These are phyloP conservation scores for Papilio gigon DNA, from an alignment of 2,888 invertebrate genomes.

Conservation along the genomic window DNA sequence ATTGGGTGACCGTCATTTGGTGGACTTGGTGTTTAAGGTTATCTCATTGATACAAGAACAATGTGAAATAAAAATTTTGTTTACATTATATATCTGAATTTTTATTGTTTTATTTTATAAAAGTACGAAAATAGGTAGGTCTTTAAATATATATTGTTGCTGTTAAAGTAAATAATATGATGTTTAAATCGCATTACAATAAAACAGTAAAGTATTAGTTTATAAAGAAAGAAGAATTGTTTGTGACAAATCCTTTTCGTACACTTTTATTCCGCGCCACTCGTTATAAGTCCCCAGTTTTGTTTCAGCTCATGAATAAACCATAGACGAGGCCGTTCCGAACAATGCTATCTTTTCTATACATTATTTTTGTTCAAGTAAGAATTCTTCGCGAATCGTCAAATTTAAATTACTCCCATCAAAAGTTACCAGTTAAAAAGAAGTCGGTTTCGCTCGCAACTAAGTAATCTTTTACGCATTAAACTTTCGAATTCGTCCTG, in stretches of 20 bases:
- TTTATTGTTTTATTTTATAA: too few species aligned
- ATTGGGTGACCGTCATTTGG: constrained; percentile 5
- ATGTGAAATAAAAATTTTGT: too few species aligned
- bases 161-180: background rate
- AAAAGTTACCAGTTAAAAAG: constrained; percentile 28
- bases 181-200: background rate
- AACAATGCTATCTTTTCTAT: constrained; percentile 27
- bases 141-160: too few species aligned
- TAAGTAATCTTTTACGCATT: constrained; percentile 44
- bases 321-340: constrained; percentile 14
- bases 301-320: constrained; percentile 17
- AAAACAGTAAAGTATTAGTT: background rate
- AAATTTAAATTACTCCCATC: constrained; percentile 31
- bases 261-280: constrained; percentile 8
- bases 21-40: too few species aligned
- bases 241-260: constrained; percentile 2
- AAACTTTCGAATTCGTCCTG: constrained; percentile 44
- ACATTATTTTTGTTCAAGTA: constrained; percentile 25
- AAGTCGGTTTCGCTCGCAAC: constrained; percentile 39
- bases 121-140: too few species aligned
- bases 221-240: constrained; percentile 6
- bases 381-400: constrained; percentile 11
- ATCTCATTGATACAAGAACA: too few species aligned
- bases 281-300: background rate
- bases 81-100: too few species aligned